phyloP scores from a whole-genome alignment of 2,888 invertebrate species.

The Dascillus cervinus region DNA sequence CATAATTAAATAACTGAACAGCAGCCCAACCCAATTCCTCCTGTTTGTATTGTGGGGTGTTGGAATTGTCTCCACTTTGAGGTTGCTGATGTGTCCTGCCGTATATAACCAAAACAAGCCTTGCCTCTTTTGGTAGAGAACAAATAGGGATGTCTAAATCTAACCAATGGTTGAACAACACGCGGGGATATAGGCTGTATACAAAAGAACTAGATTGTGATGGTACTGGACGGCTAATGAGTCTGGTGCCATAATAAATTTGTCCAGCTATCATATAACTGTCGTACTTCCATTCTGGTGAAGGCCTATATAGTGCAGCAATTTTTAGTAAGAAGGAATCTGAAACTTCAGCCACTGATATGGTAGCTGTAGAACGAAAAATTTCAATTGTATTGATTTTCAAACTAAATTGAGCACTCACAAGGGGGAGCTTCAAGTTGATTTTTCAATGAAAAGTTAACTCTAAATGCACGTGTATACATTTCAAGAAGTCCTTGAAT shows the following conservation, averaged over 20 bases:
- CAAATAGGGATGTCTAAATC: slow-evolving; percentile 63
- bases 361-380: slow-evolving; percentile 58
- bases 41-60: slow-evolving; percentile 55
- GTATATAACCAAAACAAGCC: slow-evolving; percentile 78
- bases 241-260: slow-evolving; percentile 81
- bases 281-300: slow-evolving; percentile 72
- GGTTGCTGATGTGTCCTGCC: slow-evolving; percentile 65
- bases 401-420: slow-evolving; percentile 33
- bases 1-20: slow-evolving; percentile 84
- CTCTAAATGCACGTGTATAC: slow-evolving; percentile 76
- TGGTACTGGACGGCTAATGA: slow-evolving; percentile 63
- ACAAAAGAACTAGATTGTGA: slow-evolving; percentile 61
- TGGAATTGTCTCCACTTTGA: slow-evolving; percentile 45
- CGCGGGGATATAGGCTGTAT: slow-evolving; percentile 61
- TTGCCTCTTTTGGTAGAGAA: slow-evolving; percentile 79
- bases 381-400: not conserved
- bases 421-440: slow-evolving; percentile 26
- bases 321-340: slow-evolving; percentile 75
- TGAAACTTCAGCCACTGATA: slow-evolving; percentile 60
- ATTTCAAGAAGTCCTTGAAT: slow-evolving; percentile 78
- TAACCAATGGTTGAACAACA: slow-evolving; percentile 83
- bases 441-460: slow-evolving; percentile 66
- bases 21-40: slow-evolving; percentile 91
- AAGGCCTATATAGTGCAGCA: slow-evolving; percentile 73
- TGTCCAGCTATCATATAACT: slow-evolving; percentile 81